phyloP scores from a whole-genome alignment of 1,140 invertebrate species.

The Drosophila auraria region DNA sequence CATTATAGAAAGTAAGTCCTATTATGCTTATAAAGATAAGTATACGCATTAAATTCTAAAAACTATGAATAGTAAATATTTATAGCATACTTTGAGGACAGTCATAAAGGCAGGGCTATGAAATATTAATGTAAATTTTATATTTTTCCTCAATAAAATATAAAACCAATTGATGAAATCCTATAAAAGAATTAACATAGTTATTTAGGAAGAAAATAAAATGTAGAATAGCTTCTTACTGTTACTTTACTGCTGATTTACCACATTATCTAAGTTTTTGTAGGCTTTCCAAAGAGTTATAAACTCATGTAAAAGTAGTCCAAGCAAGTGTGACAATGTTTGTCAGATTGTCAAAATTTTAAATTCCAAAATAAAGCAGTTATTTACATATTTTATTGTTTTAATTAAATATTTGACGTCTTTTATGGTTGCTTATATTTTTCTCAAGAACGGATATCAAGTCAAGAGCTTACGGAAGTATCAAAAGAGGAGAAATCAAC shows the following conservation, averaged over 20 bases:
- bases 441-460: background rate
- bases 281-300: background rate
- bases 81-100: slow-evolving; percentile 10
- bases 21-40: too few relatives aligned
- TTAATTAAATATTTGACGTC: background rate
- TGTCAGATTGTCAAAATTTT: slow-evolving; percentile 1
- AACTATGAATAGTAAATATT: too few relatives aligned
- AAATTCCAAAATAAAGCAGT: background rate
- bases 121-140: background rate
- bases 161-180: too few relatives aligned
- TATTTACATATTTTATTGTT: background rate
- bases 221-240: too few relatives aligned
- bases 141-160: background rate
- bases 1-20: too few relatives aligned
- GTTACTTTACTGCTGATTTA: too few relatives aligned
- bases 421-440: background rate
- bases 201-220: too few relatives aligned
- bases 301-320: background rate
- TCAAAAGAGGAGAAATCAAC: background rate
- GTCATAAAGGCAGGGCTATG: background rate
- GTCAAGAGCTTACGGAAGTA: background rate
- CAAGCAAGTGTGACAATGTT: background rate
- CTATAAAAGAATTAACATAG: too few relatives aligned
- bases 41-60: background rate
- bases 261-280: background rate